Evolutionary conservation across 1,140 invertebrate genomes (phyloP).

Genomic region (Saccostrea cuccullata): DNA sequence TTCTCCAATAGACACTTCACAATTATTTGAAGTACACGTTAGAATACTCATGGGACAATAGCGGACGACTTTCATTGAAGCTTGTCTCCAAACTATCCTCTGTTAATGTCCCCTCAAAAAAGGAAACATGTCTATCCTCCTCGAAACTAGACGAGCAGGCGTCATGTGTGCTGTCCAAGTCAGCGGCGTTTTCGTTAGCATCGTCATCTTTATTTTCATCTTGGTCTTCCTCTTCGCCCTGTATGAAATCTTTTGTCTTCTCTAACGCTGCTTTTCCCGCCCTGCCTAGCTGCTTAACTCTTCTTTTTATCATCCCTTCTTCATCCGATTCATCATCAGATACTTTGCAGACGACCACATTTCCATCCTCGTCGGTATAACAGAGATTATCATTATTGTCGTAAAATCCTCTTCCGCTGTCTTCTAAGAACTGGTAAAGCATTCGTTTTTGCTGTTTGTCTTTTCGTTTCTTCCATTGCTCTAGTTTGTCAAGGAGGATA

Average conservation of each 20-base stretch:
- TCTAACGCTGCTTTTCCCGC: neutral
- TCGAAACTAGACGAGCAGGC: neutral
- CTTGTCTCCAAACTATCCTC: neutral
- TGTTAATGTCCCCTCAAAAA: neutral
- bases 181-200: neutral
- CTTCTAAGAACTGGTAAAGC: neutral
- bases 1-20: too few relatives aligned
- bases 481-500: neutral
- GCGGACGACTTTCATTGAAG: neutral
- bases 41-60: neutral
- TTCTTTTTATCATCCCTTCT: neutral
- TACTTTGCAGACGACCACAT: slow-evolving; percentile 16
- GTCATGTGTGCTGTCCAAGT: neutral
- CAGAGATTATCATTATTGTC: neutral
- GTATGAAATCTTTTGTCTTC: slow-evolving; percentile 4
- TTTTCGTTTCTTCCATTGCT: neutral
- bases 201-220: neutral
- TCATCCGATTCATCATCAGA: neutral
- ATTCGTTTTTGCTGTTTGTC: neutral
- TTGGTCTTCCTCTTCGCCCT: neutral
- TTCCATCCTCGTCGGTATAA: slow-evolving; percentile 1
- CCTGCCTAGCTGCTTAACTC: neutral
- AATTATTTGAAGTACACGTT: neutral
- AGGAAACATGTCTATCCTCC: neutral
- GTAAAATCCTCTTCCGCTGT: neutral